Evolutionary conservation across 2,797 vertebrate species (phyloP).

Genomic region (Threskiornis aethiopicus): DNA sequence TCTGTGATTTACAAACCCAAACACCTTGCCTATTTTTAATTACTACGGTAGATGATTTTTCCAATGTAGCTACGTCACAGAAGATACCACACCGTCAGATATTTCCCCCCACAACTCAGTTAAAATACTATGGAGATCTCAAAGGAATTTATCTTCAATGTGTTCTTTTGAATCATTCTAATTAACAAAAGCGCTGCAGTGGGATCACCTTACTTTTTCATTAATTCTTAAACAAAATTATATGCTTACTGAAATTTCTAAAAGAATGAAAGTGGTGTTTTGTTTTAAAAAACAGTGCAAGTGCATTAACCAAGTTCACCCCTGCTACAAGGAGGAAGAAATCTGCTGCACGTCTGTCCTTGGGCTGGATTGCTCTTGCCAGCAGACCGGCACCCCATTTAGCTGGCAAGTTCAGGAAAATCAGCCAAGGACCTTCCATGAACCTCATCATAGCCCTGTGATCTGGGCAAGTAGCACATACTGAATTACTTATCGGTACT

Average conservation of each 20-base stretch:
- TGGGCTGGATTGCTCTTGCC: rapidly evolving
- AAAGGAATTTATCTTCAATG: not conserved
- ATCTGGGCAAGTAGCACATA: not conserved
- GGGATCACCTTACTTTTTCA: not conserved
- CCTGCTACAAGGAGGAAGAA: not conserved
- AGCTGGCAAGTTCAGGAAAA: not conserved
- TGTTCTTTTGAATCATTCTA: not conserved
- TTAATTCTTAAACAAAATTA: not conserved
- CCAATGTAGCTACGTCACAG: not conserved
- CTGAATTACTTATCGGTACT: not conserved
- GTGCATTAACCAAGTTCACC: not conserved
- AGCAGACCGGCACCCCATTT: not conserved
- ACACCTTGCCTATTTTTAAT: not conserved
- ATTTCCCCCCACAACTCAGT: not conserved
- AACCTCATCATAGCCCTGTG: not conserved
- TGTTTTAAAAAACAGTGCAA: not conserved
- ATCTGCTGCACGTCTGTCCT: not conserved
- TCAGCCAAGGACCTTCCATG: not conserved
- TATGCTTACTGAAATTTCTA: not conserved
- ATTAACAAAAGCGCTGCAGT: not conserved
- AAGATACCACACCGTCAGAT: not conserved
- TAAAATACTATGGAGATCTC: not conserved
- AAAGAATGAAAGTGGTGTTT: not conserved
- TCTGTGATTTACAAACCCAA: not conserved
- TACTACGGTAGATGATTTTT: not conserved